Evolutionary conservation across 2,888 invertebrate species (phyloP).

Genomic region (Ptilodon capucinus): DNA sequence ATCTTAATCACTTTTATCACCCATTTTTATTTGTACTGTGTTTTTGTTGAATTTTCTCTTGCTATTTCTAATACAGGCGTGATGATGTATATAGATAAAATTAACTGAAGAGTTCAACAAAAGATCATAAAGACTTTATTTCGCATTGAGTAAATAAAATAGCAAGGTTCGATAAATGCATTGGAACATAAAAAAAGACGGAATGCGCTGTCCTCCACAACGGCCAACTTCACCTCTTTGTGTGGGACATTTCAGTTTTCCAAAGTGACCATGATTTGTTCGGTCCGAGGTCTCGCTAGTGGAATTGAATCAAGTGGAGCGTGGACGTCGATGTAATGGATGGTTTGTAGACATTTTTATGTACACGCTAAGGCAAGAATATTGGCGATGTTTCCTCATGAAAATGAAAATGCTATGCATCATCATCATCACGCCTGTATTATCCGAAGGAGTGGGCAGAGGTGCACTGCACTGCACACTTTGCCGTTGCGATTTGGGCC

Average conservation of each 20-base stretch:
- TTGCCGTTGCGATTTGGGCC: too few relatives aligned
- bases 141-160: constrained; percentile 13
- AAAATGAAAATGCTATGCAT: neutral
- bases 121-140: neutral
- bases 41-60: too few relatives aligned
- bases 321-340: constrained; percentile 4
- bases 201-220: constrained; percentile 15
- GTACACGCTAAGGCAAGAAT: neutral
- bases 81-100: too few relatives aligned
- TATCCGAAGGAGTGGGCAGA: too few relatives aligned
- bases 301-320: constrained; percentile 16
- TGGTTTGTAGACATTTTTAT: constrained; percentile 3
- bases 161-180: constrained; percentile 21
- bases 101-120: too few relatives aligned
- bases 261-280: constrained; percentile 32
- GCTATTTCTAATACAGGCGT: too few relatives aligned
- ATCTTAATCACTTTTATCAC: too few relatives aligned
- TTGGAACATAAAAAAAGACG: constrained; percentile 21
- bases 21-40: too few relatives aligned
- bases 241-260: constrained; percentile 27
- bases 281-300: constrained; percentile 2
- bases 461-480: too few relatives aligned
- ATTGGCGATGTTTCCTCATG: neutral
- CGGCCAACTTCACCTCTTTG: constrained; percentile 16
- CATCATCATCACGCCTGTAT: too few relatives aligned